Percentiles rank a stretch among this genome's conserved stretches.
Conservation (phyloP, 1,140 invertebrate genomes). For the Zaprionus nigranus region DNA sequence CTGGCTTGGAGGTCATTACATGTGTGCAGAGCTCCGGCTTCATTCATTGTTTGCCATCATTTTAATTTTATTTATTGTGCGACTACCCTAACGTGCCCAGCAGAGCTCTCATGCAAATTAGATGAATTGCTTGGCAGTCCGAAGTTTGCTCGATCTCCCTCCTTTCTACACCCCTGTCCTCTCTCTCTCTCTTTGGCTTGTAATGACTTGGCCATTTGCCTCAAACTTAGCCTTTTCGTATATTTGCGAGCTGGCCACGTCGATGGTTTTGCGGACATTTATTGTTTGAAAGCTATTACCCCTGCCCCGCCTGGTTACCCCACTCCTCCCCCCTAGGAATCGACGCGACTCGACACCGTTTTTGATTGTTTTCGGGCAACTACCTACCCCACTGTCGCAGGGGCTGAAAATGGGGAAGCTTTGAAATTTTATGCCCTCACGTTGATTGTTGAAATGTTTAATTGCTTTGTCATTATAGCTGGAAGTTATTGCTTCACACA, state of each 20-base stretch:
- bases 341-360: slow-evolving; percentile 77
- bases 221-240: slow-evolving; percentile 52
- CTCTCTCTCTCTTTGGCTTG: slow-evolving; percentile 43
- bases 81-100: slow-evolving; percentile 58
- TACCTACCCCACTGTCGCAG: slow-evolving; percentile 20
- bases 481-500: slow-evolving; percentile 70
- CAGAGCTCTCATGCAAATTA: slow-evolving; percentile 80
- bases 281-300: slow-evolving; percentile 85
- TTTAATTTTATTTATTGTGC: slow-evolving; percentile 85
- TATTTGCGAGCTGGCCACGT: slow-evolving; percentile 70
- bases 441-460: slow-evolving; percentile 75
- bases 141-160: slow-evolving; percentile 59
- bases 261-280: slow-evolving; percentile 85
- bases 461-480: slow-evolving; percentile 82
- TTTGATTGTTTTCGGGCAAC: slow-evolving; percentile 77
- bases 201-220: slow-evolving; percentile 72
- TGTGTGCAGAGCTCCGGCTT: slow-evolving; percentile 67
- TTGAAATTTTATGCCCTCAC: slow-evolving; percentile 55
- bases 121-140: slow-evolving; percentile 84
- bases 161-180: not conserved
- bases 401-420: not conserved
- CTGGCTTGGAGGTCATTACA: slow-evolving; percentile 70
- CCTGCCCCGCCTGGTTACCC: slow-evolving; percentile 39
- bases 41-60: slow-evolving; percentile 84
- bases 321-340: slow-evolving; percentile 1